Evolutionary conservation across 2,888 invertebrate species (phyloP).

Genomic region (Sarcophaga rosellei): DNA sequence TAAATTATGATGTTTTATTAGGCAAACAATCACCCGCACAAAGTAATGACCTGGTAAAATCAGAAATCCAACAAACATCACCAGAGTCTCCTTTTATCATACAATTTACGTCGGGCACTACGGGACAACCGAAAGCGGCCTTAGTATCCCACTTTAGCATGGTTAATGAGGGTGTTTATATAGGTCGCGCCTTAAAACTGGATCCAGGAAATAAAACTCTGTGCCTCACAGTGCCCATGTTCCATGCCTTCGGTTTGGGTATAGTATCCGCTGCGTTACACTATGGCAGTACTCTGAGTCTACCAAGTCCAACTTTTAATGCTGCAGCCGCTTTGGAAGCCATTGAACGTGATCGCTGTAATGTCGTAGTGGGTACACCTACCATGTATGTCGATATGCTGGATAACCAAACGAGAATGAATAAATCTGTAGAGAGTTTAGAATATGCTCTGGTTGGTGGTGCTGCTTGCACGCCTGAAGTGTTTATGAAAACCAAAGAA

Average conservation of each 20-base stretch:
- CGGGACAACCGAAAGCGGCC: conserved; percentile 88
- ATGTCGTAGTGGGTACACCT: conserved; percentile 87
- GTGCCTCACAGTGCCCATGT: conserved; percentile 87
- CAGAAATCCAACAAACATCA: conserved; percentile 82
- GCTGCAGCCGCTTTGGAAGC: conserved; percentile 84
- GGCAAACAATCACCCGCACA: conserved; percentile 62
- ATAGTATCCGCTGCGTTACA: conserved; percentile 83
- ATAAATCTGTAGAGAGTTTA: conserved; percentile 81
- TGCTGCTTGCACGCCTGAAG: conserved; percentile 85
- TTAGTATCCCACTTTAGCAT: conserved; percentile 86
- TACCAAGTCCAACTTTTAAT: conserved; percentile 84
- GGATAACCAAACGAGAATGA: conserved; percentile 81
- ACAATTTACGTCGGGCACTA: conserved; percentile 91
- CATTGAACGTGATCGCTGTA: conserved; percentile 86
- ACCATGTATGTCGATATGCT: conserved; percentile 92
- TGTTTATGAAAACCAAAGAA: conserved; percentile 82
- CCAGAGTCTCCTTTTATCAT: conserved; percentile 87
- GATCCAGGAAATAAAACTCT: conserved; percentile 79
- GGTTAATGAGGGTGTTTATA: conserved; percentile 87
- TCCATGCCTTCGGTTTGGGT: conserved; percentile 90
- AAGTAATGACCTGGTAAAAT: conserved; percentile 24
- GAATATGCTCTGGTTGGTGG: conserved; percentile 86
- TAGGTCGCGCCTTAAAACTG: conserved; percentile 81
- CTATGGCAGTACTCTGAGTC: conserved; percentile 84
- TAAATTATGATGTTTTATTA: conserved; percentile 83